A percentile compares a stretch with the other conserved stretches of the same genome.
Conservation (phyloP, 2,797 vertebrate species). For the Rhinophrynus dorsalis region DNA sequence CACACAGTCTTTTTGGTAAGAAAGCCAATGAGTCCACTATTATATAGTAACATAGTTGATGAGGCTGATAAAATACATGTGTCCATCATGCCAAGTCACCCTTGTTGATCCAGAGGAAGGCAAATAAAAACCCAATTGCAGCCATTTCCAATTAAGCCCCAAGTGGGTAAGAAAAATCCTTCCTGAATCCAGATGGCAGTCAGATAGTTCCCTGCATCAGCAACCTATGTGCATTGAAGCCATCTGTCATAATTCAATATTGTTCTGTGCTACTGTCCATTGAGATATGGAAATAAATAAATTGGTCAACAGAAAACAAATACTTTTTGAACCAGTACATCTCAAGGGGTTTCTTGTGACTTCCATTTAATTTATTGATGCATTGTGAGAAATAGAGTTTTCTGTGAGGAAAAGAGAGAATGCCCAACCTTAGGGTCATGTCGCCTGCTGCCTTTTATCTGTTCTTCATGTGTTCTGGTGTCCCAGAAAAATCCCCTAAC, state of each 20-base stretch:
- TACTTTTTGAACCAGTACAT: not conserved
- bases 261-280: not conserved
- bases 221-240: too few species aligned
- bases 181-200: too few species aligned
- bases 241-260: too few species aligned
- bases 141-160: too few species aligned
- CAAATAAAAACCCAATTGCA: too few species aligned
- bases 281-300: not conserved
- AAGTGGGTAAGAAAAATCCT: too few species aligned
- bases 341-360: not conserved
- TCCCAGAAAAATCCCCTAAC: not conserved
- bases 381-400: constrained; percentile 3
- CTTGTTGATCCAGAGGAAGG: too few species aligned
- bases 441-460: not conserved
- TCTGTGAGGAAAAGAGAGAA: not conserved
- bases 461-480: too few species aligned
- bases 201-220: too few species aligned
- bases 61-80: too few species aligned
- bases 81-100: too few species aligned
- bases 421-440: not conserved
- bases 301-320: not conserved
- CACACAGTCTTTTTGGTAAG: not conserved
- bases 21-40: not conserved
- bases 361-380: constrained; percentile 11
- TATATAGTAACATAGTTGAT: too few species aligned